Percentiles rank a stretch among this genome's conserved stretches.
Conservation (phyloP, 2,113 vertebrate genomes). For the Cnemophilus loriae region DNA sequence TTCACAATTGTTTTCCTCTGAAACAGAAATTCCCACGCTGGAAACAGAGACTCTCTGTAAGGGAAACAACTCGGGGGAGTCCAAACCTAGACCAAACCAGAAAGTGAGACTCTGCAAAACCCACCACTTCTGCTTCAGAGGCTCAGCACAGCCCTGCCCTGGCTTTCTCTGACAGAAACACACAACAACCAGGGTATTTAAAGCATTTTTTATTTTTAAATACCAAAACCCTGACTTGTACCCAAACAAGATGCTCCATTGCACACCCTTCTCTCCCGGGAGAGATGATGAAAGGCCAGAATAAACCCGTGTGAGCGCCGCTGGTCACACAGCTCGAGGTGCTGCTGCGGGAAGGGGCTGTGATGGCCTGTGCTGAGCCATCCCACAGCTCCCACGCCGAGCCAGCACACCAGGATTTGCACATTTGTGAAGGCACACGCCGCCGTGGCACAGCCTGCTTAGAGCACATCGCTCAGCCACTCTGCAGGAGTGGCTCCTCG, state of each 20-base stretch:
- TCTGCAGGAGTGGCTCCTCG: rapidly evolving
- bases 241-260: background rate
- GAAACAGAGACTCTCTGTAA: background rate
- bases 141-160: background rate
- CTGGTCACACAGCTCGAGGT: background rate
- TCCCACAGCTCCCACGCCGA: rapidly evolving
- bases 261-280: background rate
- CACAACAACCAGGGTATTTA: background rate
- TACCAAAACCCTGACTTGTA: background rate
- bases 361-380: rapidly evolving
- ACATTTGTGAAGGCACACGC: rapidly evolving
- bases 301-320: rapidly evolving
- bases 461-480: rapidly evolving
- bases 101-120: background rate
- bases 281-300: background rate
- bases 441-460: rapidly evolving
- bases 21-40: background rate
- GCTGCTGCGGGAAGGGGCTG: background rate
- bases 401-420: rapidly evolving
- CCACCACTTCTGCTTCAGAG: background rate
- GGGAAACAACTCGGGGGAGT: background rate
- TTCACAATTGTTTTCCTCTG: background rate
- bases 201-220: background rate
- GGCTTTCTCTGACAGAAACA: background rate
- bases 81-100: background rate